Percentiles rank a stretch among this genome's conserved stretches.
phyloP scores from a whole-genome alignment of 1,140 invertebrate species.

The Probaryconus sp. region DNA sequence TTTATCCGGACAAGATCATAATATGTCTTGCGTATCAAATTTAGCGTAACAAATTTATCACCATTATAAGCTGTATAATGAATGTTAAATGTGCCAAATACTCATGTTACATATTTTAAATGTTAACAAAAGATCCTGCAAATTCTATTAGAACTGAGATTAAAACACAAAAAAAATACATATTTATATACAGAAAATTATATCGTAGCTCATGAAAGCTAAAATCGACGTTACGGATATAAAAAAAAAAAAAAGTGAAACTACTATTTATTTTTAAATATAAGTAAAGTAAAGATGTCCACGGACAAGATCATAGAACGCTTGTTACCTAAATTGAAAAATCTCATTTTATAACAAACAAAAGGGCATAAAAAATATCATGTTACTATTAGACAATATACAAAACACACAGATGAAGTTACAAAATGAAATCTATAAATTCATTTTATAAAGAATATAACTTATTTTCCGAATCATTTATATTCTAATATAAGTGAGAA shows the following conservation, averaged over 20 bases:
- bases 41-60: constrained; percentile 59
- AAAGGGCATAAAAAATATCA: constrained; percentile 3
- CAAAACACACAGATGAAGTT: not conserved
- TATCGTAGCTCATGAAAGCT: too few species aligned
- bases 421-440: constrained; percentile 10
- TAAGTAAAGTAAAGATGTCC: not conserved
- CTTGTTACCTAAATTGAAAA: not conserved
- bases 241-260: constrained; percentile 11
- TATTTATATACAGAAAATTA: constrained; percentile 72
- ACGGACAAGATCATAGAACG: not conserved
- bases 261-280: constrained; percentile 41
- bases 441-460: constrained; percentile 18
- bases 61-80: constrained; percentile 61
- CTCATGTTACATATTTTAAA: constrained; percentile 74
- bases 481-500: constrained; percentile 10
- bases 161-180: constrained; percentile 40
- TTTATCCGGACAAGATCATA: constrained; percentile 65
- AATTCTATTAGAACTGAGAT: constrained; percentile 47
- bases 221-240: constrained; percentile 6
- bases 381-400: constrained; percentile 49
- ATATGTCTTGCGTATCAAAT: constrained; percentile 55
- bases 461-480: constrained; percentile 30
- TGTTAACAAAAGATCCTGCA: constrained; percentile 66
- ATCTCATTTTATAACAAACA: constrained; percentile 19
- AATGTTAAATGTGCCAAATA: constrained; percentile 77